Evolutionary conservation across 2,113 vertebrate genomes (phyloP).

Genomic region (Cyprinodon brontotheroides): DNA sequence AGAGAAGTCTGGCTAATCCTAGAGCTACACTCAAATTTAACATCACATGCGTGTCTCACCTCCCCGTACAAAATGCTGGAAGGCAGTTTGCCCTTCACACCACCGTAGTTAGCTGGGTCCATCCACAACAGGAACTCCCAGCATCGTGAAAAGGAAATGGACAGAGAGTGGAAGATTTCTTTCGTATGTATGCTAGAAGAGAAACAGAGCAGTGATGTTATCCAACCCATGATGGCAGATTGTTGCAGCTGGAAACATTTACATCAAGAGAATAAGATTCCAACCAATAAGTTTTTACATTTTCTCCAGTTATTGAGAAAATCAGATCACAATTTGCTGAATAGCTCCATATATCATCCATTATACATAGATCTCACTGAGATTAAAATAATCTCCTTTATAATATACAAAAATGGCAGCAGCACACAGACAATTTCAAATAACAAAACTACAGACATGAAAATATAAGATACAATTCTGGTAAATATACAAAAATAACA

Average conservation of each 20-base stretch:
- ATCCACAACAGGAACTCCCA: conserved; percentile 99
- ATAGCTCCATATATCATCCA: too few species aligned
- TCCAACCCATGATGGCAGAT: not conserved
- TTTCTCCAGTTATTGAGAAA: not conserved
- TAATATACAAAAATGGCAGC: too few species aligned
- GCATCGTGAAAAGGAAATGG: conserved; percentile 94
- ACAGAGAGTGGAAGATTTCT: conserved; percentile 97
- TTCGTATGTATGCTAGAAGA: conserved; percentile 88
- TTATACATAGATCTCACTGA: too few species aligned
- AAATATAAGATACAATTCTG: too few species aligned
- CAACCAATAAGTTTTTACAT: not conserved
- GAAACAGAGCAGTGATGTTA: conserved; percentile 4
- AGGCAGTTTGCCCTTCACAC: conserved; percentile 90
- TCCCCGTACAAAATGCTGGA: conserved; percentile 81
- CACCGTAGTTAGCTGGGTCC: conserved; percentile 94
- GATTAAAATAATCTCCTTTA: too few species aligned
- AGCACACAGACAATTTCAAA: too few species aligned
- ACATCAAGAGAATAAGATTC: not conserved
- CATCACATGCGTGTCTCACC: conserved; percentile 66
- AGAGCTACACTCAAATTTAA: not conserved
- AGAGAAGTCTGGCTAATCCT: too few species aligned
- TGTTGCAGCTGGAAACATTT: not conserved
- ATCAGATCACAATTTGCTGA: not conserved
- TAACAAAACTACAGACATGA: too few species aligned
- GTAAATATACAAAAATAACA: too few species aligned